These are phyloP conservation scores for Pentalonia nigronervosa DNA, from an alignment of 1,140 invertebrate species.

Conservation along the genomic window DNA sequence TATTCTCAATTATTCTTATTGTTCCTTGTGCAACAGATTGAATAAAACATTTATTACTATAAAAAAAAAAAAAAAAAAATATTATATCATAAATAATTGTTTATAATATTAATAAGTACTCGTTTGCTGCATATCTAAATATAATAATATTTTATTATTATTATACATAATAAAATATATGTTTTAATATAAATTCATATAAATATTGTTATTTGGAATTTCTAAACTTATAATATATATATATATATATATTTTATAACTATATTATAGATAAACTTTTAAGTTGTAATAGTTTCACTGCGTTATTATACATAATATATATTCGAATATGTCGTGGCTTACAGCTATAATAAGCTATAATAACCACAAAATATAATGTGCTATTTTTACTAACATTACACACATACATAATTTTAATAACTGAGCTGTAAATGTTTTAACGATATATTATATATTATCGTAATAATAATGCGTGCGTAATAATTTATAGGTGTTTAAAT, in stretches of 20 bases:
- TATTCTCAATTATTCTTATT: too few relatives aligned
- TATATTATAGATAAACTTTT: too few relatives aligned
- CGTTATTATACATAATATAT: background rate
- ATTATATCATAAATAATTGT: background rate
- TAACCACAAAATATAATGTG: background rate
- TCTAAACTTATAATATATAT: background rate
- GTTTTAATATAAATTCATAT: background rate
- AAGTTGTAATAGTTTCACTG: background rate
- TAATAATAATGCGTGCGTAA: background rate
- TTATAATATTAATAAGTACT: background rate
- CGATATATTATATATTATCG: background rate
- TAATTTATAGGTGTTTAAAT: background rate
- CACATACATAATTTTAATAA: background rate
- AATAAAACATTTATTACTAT: too few relatives aligned
- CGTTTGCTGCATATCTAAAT: background rate
- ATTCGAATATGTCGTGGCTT: background rate
- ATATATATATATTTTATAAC: background rate
- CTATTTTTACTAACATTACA: background rate
- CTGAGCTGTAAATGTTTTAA: background rate
- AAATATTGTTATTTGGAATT: background rate
- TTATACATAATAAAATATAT: too few relatives aligned
- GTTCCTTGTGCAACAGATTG: too few relatives aligned
- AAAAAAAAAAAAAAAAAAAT: too few relatives aligned
- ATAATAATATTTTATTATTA: background rate
- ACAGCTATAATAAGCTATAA: background rate